phyloP scores from a whole-genome alignment of 2,113 vertebrate genomes.

The Origma solitaria region DNA sequence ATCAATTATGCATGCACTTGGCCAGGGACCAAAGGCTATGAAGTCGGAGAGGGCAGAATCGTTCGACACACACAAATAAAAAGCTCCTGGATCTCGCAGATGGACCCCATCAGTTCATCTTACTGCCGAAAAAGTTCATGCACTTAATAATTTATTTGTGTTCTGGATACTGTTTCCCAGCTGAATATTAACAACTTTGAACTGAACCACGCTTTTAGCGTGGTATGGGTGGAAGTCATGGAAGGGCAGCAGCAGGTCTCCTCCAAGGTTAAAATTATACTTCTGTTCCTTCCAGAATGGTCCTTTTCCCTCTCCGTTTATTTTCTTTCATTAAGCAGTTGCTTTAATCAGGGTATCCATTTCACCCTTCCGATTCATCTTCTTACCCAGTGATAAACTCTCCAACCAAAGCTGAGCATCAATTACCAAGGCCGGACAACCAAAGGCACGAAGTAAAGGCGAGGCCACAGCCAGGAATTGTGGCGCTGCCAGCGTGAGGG shows the following conservation, averaged over 20 bases:
- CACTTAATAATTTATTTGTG: constrained; percentile 99
- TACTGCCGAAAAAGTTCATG: constrained; percentile 99
- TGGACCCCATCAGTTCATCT: constrained; percentile 99
- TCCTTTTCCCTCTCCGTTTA: constrained; percentile 73
- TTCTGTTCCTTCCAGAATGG: constrained; percentile 69
- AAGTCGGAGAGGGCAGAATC: constrained; percentile 89
- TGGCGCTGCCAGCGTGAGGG: fast-evolving
- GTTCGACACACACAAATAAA: constrained; percentile 83
- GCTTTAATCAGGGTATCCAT: constrained; percentile 83
- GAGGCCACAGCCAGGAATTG: not conserved
- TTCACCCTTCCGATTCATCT: constrained; percentile 71
- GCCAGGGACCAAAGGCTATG: constrained; percentile 92
- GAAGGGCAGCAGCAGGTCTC: constrained; percentile 80
- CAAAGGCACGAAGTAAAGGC: fast-evolving
- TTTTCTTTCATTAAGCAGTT: constrained; percentile 85
- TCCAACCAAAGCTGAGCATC: constrained; percentile 57
- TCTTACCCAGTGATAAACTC: constrained; percentile 56
- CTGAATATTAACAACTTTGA: constrained; percentile 99
- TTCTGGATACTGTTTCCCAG: constrained; percentile 99
- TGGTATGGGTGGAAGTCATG: constrained; percentile 81
- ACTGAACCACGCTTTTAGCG: constrained; percentile 89
- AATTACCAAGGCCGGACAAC: not conserved
- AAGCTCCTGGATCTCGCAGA: constrained; percentile 91
- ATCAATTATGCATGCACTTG: constrained; percentile 99
- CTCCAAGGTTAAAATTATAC: constrained; percentile 74